A percentile compares a stretch with the other conserved stretches of the same genome.
Evolutionary conservation across 64 coral and sea anemone species (phyloP).

Genomic region (Porites lutea): DNA sequence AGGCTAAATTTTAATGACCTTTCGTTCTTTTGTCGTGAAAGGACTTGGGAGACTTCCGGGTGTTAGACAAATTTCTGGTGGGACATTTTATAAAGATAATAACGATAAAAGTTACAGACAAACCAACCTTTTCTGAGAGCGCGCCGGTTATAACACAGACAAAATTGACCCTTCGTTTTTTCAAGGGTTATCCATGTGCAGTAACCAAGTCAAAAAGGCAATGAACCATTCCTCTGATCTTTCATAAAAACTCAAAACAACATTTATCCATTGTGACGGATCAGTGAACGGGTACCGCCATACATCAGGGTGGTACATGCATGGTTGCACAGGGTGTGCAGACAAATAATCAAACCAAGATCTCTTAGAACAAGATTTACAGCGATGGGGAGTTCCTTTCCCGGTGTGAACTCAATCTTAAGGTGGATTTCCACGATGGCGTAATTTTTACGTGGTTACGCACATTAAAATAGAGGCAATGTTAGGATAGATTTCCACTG

Average conservation of each 20-base stretch:
- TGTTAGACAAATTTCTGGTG: slow-evolving; percentile 38
- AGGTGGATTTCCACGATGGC: too few relatives aligned
- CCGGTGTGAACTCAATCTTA: too few relatives aligned
- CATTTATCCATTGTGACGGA: not conserved
- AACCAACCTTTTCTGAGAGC: not conserved
- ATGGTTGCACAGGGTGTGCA: not conserved
- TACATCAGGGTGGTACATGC: slow-evolving; percentile 5
- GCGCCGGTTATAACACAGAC: not conserved
- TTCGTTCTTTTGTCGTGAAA: slow-evolving; percentile 24
- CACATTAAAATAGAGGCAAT: too few relatives aligned
- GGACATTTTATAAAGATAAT: not conserved
- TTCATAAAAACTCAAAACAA: too few relatives aligned
- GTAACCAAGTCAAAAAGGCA: not conserved
- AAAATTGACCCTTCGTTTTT: not conserved
- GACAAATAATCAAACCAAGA: not conserved
- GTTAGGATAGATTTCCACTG: too few relatives aligned
- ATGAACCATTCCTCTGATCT: not conserved
- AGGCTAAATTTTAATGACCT: slow-evolving; percentile 47
- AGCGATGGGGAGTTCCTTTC: too few relatives aligned
- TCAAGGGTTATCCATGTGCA: not conserved
- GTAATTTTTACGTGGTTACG: too few relatives aligned
- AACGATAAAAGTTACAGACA: too few relatives aligned
- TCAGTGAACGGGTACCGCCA: not conserved
- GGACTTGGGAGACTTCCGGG: not conserved
- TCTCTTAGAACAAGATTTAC: too few relatives aligned